Evolutionary conservation across 2,113 vertebrate species (phyloP), one percentile per base, ranked within the genome.

Genomic region (Entelurus aequoreus): DNA sequence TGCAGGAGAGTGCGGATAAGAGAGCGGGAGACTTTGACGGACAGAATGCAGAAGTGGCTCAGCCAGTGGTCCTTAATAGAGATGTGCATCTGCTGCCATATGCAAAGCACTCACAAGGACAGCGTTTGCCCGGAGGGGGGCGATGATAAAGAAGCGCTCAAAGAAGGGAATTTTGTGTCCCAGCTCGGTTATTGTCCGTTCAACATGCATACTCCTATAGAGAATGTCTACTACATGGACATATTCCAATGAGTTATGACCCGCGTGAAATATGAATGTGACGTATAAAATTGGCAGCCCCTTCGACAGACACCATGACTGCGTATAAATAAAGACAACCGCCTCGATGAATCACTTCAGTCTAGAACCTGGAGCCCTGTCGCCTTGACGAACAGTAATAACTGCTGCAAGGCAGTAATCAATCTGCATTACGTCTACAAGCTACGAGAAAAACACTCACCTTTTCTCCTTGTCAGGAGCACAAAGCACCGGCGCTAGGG

Each of bases 371-470:
- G 70, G 74, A 51, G 58, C 48, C 57, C 35, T 49, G 75, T 78
- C 75, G 71, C 85, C 80, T 81, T 85, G 82, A 83, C 46, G 54
- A 81, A 85, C 78, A 70, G 62, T 78, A 83, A 76, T 83, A 81
- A 77, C 66, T 57, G 62, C 73, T 62, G 62, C 66, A 72, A 83
- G 81, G 86, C 78, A 80, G 82, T 83, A 74, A 88, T 89, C 87
- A 85, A 90, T 88, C 87, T 87, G 74, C 83, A 86, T 89, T 87
- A 85, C 74, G 83, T 88, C 87, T 86, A 80, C 85, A 85, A 87
- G 87, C 85, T 79, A 79, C 85, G 87, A 84, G 89, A 87, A 83
- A 82, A 85, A 86, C 68, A 61, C 77, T 90, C 87, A 88, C 85
- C 86, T 87, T 89, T 89, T 88, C 84, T 90, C 86, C 86, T 89